A percentile compares a stretch with the other conserved stretches of the same genome.
Evolutionary conservation across 2,888 invertebrate genomes (phyloP).

Genomic region (Chorisops tibialis): DNA sequence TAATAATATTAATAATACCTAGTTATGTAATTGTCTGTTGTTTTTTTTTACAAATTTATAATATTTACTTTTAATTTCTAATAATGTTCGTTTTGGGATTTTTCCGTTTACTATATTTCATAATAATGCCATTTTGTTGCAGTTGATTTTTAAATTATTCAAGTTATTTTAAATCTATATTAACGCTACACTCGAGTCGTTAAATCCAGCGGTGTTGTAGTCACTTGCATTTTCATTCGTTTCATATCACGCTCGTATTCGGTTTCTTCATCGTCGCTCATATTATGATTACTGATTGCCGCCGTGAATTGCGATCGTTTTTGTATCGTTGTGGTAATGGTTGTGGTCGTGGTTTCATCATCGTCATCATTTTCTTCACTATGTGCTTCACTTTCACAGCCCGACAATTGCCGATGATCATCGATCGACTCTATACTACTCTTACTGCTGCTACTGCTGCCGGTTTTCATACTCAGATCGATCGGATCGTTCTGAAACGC

Average conservation of each 20-base stretch:
- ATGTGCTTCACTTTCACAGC: slow-evolving; percentile 35
- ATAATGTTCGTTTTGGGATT: slow-evolving; percentile 16
- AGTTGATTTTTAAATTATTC: not conserved
- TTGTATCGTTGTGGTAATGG: slow-evolving; percentile 37
- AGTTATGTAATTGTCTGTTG: no score
- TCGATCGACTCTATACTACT: slow-evolving; percentile 40
- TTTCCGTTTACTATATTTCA: slow-evolving; percentile 9
- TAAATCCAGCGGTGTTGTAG: slow-evolving; percentile 51
- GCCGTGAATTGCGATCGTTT: slow-evolving; percentile 35
- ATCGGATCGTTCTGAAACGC: slow-evolving; percentile 71
- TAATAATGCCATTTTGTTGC: slow-evolving; percentile 19
- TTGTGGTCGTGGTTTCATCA: slow-evolving; percentile 37
- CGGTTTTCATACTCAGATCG: slow-evolving; percentile 72
- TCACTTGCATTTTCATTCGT: slow-evolving; percentile 53
- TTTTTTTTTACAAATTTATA: not conserved
- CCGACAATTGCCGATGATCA: slow-evolving; percentile 42
- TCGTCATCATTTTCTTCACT: slow-evolving; percentile 36
- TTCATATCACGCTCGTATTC: slow-evolving; percentile 55
- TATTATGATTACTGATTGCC: slow-evolving; percentile 35
- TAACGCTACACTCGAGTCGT: slow-evolving; percentile 63
- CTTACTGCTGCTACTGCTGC: slow-evolving; percentile 55
- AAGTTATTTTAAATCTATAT: not conserved
- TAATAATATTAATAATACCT: no score
- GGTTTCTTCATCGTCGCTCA: slow-evolving; percentile 55
- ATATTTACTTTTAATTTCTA: not conserved